Base-by-base conservation (phyloP, 2,888 invertebrate species). In the Venusia cambrica region DNA sequence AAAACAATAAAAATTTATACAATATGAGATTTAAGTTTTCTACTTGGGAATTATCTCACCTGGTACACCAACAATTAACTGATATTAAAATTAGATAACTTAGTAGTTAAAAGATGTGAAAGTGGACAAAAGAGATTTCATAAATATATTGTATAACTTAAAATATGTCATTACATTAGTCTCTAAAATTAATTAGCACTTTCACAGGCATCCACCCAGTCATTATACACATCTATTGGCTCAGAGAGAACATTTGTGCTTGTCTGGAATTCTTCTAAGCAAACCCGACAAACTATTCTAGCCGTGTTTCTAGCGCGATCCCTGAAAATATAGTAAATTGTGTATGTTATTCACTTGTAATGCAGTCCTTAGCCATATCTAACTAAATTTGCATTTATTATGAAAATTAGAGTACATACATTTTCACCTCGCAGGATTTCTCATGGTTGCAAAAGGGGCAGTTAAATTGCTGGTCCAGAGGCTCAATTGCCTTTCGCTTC, bases 371-470 rank as follows among this genome's bases (percentile, higher is more conserved):
- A n/a, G 18, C 10, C 5, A 12, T 26, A n/a, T n/a, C n/a, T n/a
- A n/a, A n/a, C n/a, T n/a, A n/a, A n/a, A n/a, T n/a, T n/a, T n/a
- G n/a, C n/a, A n/a, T n/a, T n/a, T n/a, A n/a, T n/a, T n/a, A n/a
- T n/a, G n/a, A n/a, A n/a, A n/a, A n/a, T n/a, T n/a, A n/a, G n/a
- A n/a, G n/a, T 29, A 89, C 92, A 89, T 88, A 98, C 99, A 99
- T 96, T 92, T 98, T 98, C 8, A 99, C 99, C 89, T 99, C 99
- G 76, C 99, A 99, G 1, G 98, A 97, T 64, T 97, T 97, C 79
- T 99, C 99, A 73, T 99, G 99, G 79, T 99, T 99, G 76, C 99
- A 99, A 87, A 99, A 99, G 5, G 99, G 99, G 67, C 99, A 99
- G 72, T 98, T 98, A 73, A 99, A 99, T 71, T 97, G 96, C 36